These are phyloP conservation scores for Melinaea menophilus DNA, from an alignment of 2,888 invertebrate genomes.

Conservation along the genomic window DNA sequence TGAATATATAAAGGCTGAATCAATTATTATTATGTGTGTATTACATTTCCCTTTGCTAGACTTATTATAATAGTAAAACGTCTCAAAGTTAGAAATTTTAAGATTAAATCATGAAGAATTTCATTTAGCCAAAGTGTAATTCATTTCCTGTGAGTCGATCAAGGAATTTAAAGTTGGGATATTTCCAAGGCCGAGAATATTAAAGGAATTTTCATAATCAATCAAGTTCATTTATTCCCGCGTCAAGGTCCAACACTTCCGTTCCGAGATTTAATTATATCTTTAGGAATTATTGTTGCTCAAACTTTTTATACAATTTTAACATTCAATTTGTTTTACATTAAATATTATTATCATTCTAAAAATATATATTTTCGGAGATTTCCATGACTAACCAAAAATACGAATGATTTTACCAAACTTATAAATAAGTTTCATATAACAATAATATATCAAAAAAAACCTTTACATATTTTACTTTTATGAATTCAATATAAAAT, in stretches of 20 bases:
- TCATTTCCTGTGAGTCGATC: conserved; percentile 50
- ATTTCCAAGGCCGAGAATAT: conserved; percentile 35
- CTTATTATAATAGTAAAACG: conserved; percentile 31
- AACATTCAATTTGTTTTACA: too few relatives aligned
- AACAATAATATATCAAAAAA: neutral
- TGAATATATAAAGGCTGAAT: too few relatives aligned
- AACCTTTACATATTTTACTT: conserved; percentile 9
- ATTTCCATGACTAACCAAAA: neutral
- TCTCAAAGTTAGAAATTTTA: conserved; percentile 44
- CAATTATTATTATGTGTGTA: neutral
- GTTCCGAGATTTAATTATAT: neutral
- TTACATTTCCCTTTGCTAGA: conserved; percentile 14
- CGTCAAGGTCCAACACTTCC: conserved; percentile 32
- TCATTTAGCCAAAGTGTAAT: conserved; percentile 70
- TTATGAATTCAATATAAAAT: too few relatives aligned
- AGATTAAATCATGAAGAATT: conserved; percentile 63
- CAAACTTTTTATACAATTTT: too few relatives aligned
- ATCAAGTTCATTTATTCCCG: conserved; percentile 43
- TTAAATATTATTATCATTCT: too few relatives aligned
- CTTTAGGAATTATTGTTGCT: too few relatives aligned
- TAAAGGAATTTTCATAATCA: conserved; percentile 71
- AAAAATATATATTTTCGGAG: too few relatives aligned
- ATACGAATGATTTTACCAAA: too few relatives aligned
- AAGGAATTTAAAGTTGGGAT: too few relatives aligned
- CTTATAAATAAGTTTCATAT: too few relatives aligned